Evolutionary conservation across 2,888 invertebrate species (phyloP).

Genomic region (Pristionchus arcanus): DNA sequence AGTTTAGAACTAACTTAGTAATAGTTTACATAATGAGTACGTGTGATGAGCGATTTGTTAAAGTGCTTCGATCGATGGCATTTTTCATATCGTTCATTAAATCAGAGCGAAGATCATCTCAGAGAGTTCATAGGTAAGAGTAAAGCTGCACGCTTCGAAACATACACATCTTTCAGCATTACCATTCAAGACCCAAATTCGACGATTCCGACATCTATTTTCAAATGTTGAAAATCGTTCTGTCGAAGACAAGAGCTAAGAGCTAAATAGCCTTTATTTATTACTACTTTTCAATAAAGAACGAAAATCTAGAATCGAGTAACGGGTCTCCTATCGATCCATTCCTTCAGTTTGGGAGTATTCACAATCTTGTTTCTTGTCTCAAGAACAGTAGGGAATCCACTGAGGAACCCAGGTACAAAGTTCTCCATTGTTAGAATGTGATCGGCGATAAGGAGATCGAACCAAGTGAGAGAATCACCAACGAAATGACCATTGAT

Average conservation of each 20-base stretch:
- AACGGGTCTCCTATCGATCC: conserved; percentile 16
- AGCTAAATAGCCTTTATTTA: background rate
- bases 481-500: conserved; percentile 10
- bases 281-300: background rate
- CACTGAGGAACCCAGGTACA: background rate
- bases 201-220: background rate
- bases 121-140: background rate
- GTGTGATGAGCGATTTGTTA: background rate
- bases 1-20: background rate
- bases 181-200: background rate
- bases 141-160: background rate
- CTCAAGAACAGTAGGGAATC: background rate
- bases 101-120: background rate
- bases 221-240: background rate
- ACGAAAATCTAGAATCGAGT: background rate
- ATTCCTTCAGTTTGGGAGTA: conserved; percentile 28
- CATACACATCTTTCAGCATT: background rate
- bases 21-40: background rate
- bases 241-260: background rate
- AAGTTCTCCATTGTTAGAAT: conserved; percentile 19
- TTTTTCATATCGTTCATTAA: background rate
- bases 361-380: background rate
- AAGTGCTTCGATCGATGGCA: background rate
- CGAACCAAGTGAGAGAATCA: conserved; percentile 39
- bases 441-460: conserved; percentile 38